Evolutionary conservation across 2,113 vertebrate genomes (phyloP).

Genomic region (Protomyctophum bolini): DNA sequence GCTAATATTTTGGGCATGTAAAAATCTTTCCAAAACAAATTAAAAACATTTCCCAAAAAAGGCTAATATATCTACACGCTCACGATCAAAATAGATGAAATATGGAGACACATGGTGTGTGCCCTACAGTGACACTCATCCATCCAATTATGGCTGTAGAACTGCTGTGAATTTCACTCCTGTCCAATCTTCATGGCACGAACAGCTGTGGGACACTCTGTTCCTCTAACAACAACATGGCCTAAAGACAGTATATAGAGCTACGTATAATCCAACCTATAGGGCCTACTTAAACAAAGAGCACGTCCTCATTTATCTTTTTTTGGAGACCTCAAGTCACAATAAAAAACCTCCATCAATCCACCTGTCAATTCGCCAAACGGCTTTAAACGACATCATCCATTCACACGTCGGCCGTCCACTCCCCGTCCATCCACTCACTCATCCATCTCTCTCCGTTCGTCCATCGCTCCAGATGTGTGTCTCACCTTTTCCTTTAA

Average conservation of each 20-base stretch:
- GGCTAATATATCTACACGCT: too few species aligned
- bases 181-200: slow-evolving; percentile 26
- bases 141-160: slow-evolving; percentile 16
- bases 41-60: too few species aligned
- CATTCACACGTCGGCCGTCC: slow-evolving; percentile 33
- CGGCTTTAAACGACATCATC: slow-evolving; percentile 56
- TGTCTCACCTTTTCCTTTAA: slow-evolving; percentile 62
- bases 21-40: too few species aligned
- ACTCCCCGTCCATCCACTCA: neutral
- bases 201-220: slow-evolving; percentile 38
- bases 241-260: slow-evolving; percentile 13
- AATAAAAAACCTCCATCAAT: slow-evolving; percentile 34
- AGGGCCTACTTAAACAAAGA: slow-evolving; percentile 24
- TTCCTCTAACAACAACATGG: slow-evolving; percentile 38
- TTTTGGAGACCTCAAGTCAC: neutral
- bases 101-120: too few species aligned
- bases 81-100: too few species aligned
- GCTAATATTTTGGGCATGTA: too few species aligned
- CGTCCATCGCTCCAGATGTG: slow-evolving; percentile 48
- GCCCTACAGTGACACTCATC: neutral
- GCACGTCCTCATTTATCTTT: neutral
- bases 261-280: slow-evolving; percentile 18
- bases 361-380: slow-evolving; percentile 48
- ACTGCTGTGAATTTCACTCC: slow-evolving; percentile 22
- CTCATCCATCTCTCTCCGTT: slow-evolving; percentile 29